Conservation (phyloP, 2,797 vertebrate species). For the Aphelocoma californica region DNA sequence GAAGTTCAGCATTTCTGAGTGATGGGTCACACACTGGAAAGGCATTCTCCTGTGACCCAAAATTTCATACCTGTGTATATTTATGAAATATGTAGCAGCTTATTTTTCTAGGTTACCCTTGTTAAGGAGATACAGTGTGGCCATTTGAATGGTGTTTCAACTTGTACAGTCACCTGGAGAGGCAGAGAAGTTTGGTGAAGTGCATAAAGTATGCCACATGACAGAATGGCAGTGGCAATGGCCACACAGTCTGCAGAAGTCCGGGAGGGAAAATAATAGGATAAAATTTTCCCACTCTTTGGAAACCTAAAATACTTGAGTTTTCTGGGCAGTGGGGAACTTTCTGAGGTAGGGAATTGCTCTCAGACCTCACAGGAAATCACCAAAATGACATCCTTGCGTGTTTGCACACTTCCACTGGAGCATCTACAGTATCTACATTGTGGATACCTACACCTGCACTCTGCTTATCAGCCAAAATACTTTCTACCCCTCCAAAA, state of each 20-base stretch:
- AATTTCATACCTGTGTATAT: background rate
- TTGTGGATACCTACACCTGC: background rate
- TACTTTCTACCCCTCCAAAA: background rate
- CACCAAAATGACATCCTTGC: background rate
- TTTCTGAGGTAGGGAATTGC: background rate
- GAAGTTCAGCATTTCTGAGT: background rate
- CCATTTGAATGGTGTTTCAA: background rate
- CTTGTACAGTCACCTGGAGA: slow-evolving; percentile 12
- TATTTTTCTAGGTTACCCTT: background rate
- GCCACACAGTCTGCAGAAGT: background rate
- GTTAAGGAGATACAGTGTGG: background rate
- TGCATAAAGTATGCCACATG: background rate
- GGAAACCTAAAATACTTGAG: background rate
- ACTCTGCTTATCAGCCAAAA: background rate
- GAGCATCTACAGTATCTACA: background rate
- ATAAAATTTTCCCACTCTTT: background rate
- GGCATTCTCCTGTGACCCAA: background rate
- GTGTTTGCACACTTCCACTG: background rate
- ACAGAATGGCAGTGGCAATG: background rate
- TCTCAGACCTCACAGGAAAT: background rate
- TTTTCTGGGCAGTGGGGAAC: background rate
- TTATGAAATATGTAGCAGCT: background rate
- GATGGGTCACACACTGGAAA: background rate
- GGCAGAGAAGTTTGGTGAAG: background rate
- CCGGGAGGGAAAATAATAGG: background rate